Conservation (phyloP, 2,113 vertebrate species). For the Oreochromis spilurus region DNA sequence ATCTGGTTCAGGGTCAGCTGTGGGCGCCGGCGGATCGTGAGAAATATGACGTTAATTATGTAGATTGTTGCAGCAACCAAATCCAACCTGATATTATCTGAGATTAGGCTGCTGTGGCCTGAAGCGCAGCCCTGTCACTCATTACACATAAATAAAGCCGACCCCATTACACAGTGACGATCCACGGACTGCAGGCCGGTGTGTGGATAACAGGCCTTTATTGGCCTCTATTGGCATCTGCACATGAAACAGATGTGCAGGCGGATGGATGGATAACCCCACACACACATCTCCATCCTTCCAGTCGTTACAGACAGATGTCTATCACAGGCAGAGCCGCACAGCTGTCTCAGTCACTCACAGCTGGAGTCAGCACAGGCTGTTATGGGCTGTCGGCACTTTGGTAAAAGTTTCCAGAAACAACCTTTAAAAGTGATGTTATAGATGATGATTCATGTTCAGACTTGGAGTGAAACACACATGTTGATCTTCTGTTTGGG, state of each 20-base stretch:
- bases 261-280: neutral
- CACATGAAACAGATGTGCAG: accelerated
- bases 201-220: neutral
- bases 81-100: neutral
- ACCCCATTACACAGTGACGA: accelerated
- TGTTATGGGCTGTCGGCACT: neutral
- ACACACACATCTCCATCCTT: neutral
- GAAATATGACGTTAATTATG: neutral
- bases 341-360: neutral
- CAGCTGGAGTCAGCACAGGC: neutral
- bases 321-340: too few species aligned
- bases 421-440: neutral
- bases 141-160: neutral
- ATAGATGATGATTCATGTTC: neutral
- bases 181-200: neutral
- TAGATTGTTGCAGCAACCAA: neutral
- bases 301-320: neutral
- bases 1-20: neutral
- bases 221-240: neutral
- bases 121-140: accelerated
- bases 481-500: accelerated
- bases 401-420: neutral
- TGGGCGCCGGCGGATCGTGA: neutral
- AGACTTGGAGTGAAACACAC: neutral
- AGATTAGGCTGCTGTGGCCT: neutral